These are phyloP conservation scores for Synanthedon formicaeformis DNA, from an alignment of 2,888 invertebrate species.

Conservation along the genomic window DNA sequence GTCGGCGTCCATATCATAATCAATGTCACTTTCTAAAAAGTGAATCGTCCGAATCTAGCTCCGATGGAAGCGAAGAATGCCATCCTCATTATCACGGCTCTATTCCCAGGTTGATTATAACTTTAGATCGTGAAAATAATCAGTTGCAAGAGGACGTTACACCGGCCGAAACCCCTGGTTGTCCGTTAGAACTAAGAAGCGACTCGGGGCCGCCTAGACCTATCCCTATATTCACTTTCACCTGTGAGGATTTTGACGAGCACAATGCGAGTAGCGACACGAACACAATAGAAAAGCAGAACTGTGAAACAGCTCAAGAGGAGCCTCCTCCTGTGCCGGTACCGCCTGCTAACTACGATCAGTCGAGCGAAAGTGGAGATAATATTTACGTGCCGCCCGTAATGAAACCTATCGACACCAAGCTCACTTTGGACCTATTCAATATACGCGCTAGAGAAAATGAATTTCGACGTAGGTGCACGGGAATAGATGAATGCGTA, in stretches of 20 bases:
- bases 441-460: slow-evolving; percentile 26
- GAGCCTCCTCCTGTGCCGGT: slow-evolving; percentile 34
- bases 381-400: slow-evolving; percentile 42
- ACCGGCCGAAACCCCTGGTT: slow-evolving; percentile 54
- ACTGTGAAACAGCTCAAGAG: slow-evolving; percentile 11
- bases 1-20: slow-evolving; percentile 37
- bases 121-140: slow-evolving; percentile 49
- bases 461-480: slow-evolving; percentile 39
- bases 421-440: slow-evolving; percentile 47
- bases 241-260: slow-evolving; percentile 57
- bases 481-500: slow-evolving; percentile 49
- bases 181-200: slow-evolving; percentile 35
- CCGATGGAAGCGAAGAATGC: slow-evolving; percentile 49
- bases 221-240: slow-evolving; percentile 57
- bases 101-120: slow-evolving; percentile 55
- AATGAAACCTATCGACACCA: slow-evolving; percentile 54
- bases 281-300: slow-evolving; percentile 19
- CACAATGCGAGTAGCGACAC: slow-evolving; percentile 22
- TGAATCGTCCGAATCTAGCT: slow-evolving; percentile 56
- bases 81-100: slow-evolving; percentile 50
- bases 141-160: slow-evolving; percentile 48
- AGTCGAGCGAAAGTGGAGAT: slow-evolving; percentile 43
- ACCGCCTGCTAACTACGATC: slow-evolving; percentile 34
- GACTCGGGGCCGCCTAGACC: slow-evolving; percentile 24
- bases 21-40: slow-evolving; percentile 37